These are phyloP conservation scores for Echinarachnius parma DNA, from an alignment of 53 echinoderm and acorn worm genomes.

Conservation along the genomic window DNA sequence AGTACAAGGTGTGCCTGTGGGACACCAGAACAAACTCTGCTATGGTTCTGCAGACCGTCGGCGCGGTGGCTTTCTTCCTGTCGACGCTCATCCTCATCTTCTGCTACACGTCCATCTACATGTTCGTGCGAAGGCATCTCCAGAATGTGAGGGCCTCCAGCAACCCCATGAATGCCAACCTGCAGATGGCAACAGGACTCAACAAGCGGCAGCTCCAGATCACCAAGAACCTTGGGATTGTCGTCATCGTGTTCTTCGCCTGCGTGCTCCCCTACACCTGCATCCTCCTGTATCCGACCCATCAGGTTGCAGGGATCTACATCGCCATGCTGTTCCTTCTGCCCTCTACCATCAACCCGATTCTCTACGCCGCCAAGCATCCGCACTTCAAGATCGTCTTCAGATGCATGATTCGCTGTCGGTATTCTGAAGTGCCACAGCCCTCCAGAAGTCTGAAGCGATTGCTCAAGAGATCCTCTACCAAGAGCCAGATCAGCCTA, in stretches of 20 bases:
- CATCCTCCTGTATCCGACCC: constrained; percentile 1
- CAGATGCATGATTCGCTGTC: constrained; percentile 27
- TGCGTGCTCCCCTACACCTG: constrained; percentile 20
- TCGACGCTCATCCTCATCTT: constrained; percentile 31
- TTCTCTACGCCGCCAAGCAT: constrained; percentile 39
- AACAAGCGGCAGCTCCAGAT: constrained; percentile 36
- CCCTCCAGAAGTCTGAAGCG: constrained; percentile 25
- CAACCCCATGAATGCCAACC: neutral
- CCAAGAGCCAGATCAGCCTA: neutral
- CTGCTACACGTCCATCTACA: constrained; percentile 38
- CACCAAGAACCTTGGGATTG: constrained; percentile 35
- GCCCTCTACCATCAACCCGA: constrained; percentile 33
- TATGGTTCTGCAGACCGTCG: neutral
- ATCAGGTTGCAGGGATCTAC: constrained; percentile 18
- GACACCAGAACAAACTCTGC: constrained; percentile 19
- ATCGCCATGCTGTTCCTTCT: constrained; percentile 31
- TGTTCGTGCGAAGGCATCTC: constrained; percentile 35
- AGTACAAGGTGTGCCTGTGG: constrained; percentile 37
- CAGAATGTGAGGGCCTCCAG: neutral
- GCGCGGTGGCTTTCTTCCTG: constrained; percentile 18
- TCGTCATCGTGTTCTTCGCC: constrained; percentile 22
- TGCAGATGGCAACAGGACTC: neutral
- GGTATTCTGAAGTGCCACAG: constrained; percentile 21
- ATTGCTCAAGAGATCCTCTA: neutral
- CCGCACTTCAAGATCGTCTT: constrained; percentile 38